A percentile compares a stretch with the other conserved stretches of the same genome.
These are phyloP conservation scores for Allophyes oxyacanthae DNA, from an alignment of 2,888 invertebrate genomes.

Conservation along the genomic window DNA sequence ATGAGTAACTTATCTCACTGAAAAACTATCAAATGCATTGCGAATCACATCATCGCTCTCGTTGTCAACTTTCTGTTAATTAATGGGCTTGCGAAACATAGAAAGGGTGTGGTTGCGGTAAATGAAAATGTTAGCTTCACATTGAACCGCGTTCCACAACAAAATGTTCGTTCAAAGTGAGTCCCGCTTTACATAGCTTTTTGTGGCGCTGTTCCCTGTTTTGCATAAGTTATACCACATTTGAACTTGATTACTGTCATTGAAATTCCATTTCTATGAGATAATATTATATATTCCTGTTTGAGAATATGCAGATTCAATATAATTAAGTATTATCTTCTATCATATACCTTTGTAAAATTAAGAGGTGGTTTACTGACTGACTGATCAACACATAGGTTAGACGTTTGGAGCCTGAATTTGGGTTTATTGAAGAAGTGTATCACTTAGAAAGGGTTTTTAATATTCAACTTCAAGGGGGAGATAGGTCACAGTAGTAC, in stretches of 20 bases:
- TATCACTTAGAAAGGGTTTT: too few species aligned
- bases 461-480: too few species aligned
- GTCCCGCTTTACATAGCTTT: constrained; percentile 20
- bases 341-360: too few species aligned
- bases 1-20: too few species aligned
- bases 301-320: constrained; percentile 9
- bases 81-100: constrained; percentile 23
- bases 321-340: not conserved
- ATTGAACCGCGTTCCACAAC: constrained; percentile 18
- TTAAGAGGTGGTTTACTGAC: too few species aligned
- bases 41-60: constrained; percentile 2
- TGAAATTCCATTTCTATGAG: constrained; percentile 16
- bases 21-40: too few species aligned
- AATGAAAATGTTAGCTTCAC: constrained; percentile 27
- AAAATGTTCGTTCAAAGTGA: constrained; percentile 13
- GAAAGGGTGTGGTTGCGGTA: constrained; percentile 42
- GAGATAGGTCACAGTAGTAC: too few species aligned
- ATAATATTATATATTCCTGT: constrained; percentile 18
- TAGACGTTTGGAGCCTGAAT: too few species aligned
- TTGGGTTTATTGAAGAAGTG: too few species aligned
- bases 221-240: constrained; percentile 32
- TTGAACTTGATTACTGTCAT: constrained; percentile 26
- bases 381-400: too few species aligned
- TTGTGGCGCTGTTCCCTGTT: constrained; percentile 12
- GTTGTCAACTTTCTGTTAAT: constrained; percentile 20